phyloP scores from a whole-genome alignment of 1,140 invertebrate genomes.

The Aleiodes sp. region DNA sequence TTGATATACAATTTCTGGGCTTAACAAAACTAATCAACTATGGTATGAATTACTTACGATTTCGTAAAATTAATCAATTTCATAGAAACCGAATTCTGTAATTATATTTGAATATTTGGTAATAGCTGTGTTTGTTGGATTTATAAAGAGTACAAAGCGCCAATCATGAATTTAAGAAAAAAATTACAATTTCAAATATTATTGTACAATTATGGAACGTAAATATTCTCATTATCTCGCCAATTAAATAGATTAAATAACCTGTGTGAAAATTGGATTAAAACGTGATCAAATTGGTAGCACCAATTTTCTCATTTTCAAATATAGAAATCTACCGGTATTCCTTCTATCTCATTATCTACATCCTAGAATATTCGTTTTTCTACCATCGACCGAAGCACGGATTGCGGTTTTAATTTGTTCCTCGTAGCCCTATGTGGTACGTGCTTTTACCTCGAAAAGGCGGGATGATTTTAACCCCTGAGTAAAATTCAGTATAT shows the following conservation, averaged over 20 bases:
- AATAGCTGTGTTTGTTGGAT: too few species aligned
- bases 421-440: constrained; percentile 11
- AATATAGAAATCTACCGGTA: background rate
- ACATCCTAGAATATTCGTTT: constrained; percentile 26
- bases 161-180: too few species aligned
- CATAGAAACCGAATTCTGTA: too few species aligned
- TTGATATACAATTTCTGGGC: background rate
- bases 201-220: too few species aligned
- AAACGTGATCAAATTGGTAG: background rate
- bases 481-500: constrained; percentile 18
- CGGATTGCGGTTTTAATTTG: constrained; percentile 34
- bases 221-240: background rate
- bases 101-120: too few species aligned
- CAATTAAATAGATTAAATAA: background rate
- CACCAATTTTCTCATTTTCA: background rate
- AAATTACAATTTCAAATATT: too few species aligned
- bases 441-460: constrained; percentile 31
- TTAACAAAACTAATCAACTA: constrained; percentile 3
- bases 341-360: too few species aligned
- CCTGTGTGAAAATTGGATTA: background rate
- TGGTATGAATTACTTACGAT: too few species aligned
- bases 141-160: too few species aligned
- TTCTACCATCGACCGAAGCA: constrained; percentile 20
- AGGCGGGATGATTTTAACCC: constrained; percentile 11
- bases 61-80: too few species aligned